phyloP scores from a whole-genome alignment of 2,113 vertebrate genomes.

The Castor canadensis region DNA sequence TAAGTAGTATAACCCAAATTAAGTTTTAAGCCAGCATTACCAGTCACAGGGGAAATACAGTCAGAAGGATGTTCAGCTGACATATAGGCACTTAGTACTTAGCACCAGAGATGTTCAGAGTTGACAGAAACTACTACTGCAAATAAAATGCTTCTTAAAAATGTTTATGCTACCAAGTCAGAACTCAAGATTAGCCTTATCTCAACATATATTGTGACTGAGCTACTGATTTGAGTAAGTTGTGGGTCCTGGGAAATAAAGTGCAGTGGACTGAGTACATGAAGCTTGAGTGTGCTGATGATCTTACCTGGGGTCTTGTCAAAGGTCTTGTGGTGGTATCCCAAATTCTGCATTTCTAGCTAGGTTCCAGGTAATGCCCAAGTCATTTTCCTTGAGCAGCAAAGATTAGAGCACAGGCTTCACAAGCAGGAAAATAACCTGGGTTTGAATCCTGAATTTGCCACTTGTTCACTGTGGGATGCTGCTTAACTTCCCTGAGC shows the following conservation, averaged over 20 bases:
- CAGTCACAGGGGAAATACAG: not conserved
- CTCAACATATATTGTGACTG: not conserved
- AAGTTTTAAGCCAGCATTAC: not conserved
- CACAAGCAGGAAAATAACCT: not conserved
- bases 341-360: not conserved
- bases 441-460: not conserved
- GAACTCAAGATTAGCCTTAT: not conserved
- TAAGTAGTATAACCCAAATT: not conserved
- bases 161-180: not conserved
- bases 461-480: not conserved
- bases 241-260: not conserved
- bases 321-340: not conserved
- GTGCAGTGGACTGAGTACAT: too few relatives aligned
- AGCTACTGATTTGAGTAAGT: not conserved
- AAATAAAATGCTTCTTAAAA: not conserved
- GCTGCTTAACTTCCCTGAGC: not conserved
- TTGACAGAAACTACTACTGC: not conserved
- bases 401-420: not conserved
- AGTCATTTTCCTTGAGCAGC: not conserved
- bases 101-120: accelerated
- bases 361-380: not conserved
- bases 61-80: not conserved
- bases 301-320: accelerated
- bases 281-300: not conserved
- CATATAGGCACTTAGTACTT: not conserved